Evolutionary conservation across 2,888 invertebrate genomes (phyloP).

Genomic region (Sinodicranocentrus sp.): DNA sequence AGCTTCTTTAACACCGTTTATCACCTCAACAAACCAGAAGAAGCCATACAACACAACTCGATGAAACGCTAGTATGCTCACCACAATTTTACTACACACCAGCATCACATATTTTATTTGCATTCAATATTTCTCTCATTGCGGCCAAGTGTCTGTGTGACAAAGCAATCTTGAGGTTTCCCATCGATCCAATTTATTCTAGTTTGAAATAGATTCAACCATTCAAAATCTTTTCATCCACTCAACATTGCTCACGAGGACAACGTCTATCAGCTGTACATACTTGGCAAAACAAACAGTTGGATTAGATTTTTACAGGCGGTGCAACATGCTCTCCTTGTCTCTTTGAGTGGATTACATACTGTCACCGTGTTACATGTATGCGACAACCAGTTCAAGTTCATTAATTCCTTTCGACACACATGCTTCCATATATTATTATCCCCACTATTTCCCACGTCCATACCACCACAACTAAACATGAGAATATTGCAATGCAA

Average conservation of each 20-base stretch:
- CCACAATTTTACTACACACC: too few relatives aligned
- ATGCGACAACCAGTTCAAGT: slow-evolving; percentile 3
- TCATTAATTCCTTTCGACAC: background rate
- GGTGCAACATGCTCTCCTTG: slow-evolving; percentile 4
- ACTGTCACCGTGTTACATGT: background rate
- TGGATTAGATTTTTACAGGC: background rate
- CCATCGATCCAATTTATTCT: slow-evolving; percentile 26
- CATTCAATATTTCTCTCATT: background rate
- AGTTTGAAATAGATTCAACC: slow-evolving; percentile 1
- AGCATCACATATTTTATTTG: too few relatives aligned
- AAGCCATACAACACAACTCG: too few relatives aligned
- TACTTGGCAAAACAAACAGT: slow-evolving; percentile 2
- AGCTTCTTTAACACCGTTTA: too few relatives aligned
- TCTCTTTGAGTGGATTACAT: background rate
- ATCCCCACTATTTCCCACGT: too few relatives aligned
- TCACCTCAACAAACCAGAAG: too few relatives aligned
- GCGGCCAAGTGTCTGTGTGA: slow-evolving; percentile 24
- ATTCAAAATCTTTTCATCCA: background rate
- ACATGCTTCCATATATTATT: too few relatives aligned
- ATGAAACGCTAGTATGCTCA: too few relatives aligned
- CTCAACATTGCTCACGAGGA: too few relatives aligned
- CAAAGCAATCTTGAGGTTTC: slow-evolving; percentile 41
- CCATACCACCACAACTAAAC: background rate
- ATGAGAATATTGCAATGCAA: background rate
- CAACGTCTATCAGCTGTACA: too few relatives aligned